Conservation (phyloP, 2,888 invertebrate genomes). For the Oscheius onirici region DNA sequence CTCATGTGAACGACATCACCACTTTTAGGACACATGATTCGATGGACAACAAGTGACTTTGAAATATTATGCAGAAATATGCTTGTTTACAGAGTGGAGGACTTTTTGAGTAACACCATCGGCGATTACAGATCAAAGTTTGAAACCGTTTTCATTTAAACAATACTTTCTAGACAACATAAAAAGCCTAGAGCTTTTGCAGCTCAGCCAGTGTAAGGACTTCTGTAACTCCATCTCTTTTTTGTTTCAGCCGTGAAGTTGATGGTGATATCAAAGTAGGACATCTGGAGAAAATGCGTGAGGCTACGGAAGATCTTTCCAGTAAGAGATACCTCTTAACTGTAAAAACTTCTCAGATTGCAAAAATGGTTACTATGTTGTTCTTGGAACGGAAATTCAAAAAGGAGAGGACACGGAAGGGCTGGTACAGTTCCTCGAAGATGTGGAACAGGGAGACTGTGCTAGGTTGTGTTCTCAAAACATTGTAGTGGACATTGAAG, state of each 20-base stretch:
- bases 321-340: neutral
- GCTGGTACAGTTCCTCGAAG: conserved; percentile 49
- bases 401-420: conserved; percentile 41
- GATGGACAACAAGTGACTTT: neutral
- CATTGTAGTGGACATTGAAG: conserved; percentile 45
- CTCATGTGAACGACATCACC: conserved; percentile 21
- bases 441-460: conserved; percentile 64
- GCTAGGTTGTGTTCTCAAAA: conserved; percentile 60
- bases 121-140: neutral
- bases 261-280: conserved; percentile 22
- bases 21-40: conserved; percentile 16
- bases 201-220: conserved; percentile 15
- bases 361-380: conserved; percentile 64
- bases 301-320: no score
- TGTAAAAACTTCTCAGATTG: neutral
- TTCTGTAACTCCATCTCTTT: neutral
- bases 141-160: neutral
- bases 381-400: conserved; percentile 67
- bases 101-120: neutral
- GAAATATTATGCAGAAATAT: neutral
- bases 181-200: conserved; percentile 6
- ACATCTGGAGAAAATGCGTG: neutral
- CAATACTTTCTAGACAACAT: neutral
- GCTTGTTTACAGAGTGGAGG: neutral
- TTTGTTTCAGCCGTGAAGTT: conserved; percentile 5